phyloP scores from a whole-genome alignment of 1,140 invertebrate genomes.

The Nebria ingens region DNA sequence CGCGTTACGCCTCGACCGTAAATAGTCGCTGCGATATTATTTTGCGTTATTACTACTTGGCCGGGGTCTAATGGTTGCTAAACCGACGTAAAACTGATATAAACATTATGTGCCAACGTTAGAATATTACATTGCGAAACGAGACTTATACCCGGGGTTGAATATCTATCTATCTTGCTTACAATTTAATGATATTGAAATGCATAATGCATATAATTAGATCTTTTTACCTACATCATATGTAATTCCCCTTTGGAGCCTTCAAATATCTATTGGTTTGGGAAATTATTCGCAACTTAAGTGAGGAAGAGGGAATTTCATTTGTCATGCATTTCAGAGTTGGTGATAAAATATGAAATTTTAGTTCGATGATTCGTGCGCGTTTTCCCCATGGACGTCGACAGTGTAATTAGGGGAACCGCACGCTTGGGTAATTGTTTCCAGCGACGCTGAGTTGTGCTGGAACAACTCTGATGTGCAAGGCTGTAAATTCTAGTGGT shows the following conservation, averaged over 20 bases:
- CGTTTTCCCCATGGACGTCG: neutral
- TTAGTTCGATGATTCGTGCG: too few species aligned
- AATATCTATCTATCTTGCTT: too few species aligned
- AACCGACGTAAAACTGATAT: slow-evolving; percentile 5
- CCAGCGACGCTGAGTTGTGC: neutral
- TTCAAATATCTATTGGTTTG: too few species aligned
- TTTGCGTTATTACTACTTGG: slow-evolving; percentile 3
- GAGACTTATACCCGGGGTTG: neutral
- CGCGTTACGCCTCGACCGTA: neutral
- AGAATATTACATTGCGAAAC: neutral
- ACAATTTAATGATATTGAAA: too few species aligned
- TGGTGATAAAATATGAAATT: too few species aligned
- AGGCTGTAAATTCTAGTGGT: too few species aligned
- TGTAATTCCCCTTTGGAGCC: too few species aligned
- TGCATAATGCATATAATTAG: too few species aligned
- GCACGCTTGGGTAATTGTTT: neutral
- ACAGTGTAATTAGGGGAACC: neutral
- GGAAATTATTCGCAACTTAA: too few species aligned
- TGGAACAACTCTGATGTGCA: neutral
- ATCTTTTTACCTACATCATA: too few species aligned
- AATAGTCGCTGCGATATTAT: slow-evolving; percentile 8
- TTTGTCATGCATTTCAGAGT: too few species aligned
- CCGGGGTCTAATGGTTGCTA: slow-evolving; percentile 1
- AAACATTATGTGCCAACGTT: neutral
- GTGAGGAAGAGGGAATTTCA: too few species aligned